phyloP scores from a whole-genome alignment of 2,888 invertebrate species.

The Cremastobaeus sp. region DNA sequence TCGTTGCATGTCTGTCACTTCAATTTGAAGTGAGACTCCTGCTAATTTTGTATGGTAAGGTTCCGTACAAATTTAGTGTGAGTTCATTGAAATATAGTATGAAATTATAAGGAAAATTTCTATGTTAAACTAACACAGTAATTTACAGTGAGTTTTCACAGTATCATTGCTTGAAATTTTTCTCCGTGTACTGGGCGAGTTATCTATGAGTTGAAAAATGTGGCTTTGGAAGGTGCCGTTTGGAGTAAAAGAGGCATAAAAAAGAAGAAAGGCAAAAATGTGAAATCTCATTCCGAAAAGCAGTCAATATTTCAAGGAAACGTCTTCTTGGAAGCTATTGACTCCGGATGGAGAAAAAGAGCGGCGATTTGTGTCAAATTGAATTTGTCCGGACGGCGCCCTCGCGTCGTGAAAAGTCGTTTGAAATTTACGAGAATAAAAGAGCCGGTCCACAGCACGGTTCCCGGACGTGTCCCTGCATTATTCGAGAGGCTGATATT shows the following conservation, averaged over 20 bases:
- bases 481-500: conserved; percentile 47
- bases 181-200: no score
- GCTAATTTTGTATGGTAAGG: no score
- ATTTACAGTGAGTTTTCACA: no score
- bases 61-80: no score
- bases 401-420: conserved; percentile 35
- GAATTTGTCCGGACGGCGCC: conserved; percentile 22
- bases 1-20: no score
- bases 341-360: conserved; percentile 1
- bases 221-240: no score
- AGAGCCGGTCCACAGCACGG: conserved; percentile 20
- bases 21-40: no score
- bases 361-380: conserved; percentile 29
- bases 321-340: conserved; percentile 31
- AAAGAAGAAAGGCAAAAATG: neutral
- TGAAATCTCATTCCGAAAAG: neutral
- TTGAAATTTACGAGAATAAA: conserved; percentile 32
- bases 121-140: no score
- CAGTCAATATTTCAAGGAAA: conserved; percentile 7
- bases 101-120: no score
- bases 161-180: no score
- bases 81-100: no score
- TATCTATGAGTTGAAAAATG: no score
- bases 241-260: neutral
- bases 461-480: conserved; percentile 31